These are phyloP conservation scores for Orthosia cruda DNA, from an alignment of 2,888 invertebrate species.

Conservation along the genomic window DNA sequence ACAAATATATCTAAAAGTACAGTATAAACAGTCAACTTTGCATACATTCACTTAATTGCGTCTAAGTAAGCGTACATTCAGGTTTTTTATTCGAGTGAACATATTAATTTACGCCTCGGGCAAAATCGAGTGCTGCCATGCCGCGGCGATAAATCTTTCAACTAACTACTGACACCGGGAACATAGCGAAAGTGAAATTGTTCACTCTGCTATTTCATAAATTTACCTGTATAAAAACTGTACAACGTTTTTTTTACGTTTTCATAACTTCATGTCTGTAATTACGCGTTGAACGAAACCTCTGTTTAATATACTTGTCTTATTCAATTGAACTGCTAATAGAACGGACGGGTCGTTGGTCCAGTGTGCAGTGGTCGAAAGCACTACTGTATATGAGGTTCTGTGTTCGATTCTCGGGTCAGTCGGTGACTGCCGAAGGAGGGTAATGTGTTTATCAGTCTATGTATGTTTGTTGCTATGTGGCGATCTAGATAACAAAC, in stretches of 20 bases:
- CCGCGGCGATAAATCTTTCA: constrained; percentile 71
- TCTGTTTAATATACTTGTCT: constrained; percentile 24
- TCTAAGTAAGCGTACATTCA: constrained; percentile 49
- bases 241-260: constrained; percentile 30
- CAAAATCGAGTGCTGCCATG: constrained; percentile 57
- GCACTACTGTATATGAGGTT: neutral
- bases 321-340: constrained; percentile 22
- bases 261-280: constrained; percentile 35
- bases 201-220: constrained; percentile 54
- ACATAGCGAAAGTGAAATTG: constrained; percentile 73
- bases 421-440: too few species aligned
- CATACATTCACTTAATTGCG: constrained; percentile 63
- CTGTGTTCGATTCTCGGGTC: neutral
- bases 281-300: constrained; percentile 32
- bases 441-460: too few species aligned
- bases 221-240: constrained; percentile 30
- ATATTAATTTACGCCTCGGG: constrained; percentile 68
- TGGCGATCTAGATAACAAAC: too few species aligned
- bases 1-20: neutral
- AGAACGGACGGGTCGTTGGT: neutral
- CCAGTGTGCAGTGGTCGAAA: neutral
- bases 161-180: constrained; percentile 66
- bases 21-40: constrained; percentile 24
- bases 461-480: too few species aligned
- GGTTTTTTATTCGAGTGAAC: constrained; percentile 64